These are phyloP conservation scores for Notiomystis cincta DNA, from an alignment of 2,113 vertebrate species.

Conservation along the genomic window DNA sequence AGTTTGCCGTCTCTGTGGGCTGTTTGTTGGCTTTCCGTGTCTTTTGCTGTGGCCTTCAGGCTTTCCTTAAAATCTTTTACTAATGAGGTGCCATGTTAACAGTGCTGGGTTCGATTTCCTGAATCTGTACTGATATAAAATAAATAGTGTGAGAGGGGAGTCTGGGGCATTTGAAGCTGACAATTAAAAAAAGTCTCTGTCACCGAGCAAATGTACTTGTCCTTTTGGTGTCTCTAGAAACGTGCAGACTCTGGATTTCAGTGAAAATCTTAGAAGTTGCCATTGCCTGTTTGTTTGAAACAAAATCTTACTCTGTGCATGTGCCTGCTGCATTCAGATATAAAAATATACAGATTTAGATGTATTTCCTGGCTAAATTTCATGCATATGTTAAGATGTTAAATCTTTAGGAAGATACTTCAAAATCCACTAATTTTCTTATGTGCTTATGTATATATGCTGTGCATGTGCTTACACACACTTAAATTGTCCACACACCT, in stretches of 20 bases:
- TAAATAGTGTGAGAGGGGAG: background rate
- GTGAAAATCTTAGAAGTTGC: background rate
- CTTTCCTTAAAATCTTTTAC: fast-evolving
- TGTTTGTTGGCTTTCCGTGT: fast-evolving
- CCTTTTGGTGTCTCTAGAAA: background rate
- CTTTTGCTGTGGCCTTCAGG: fast-evolving
- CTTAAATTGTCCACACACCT: fast-evolving
- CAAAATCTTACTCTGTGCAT: fast-evolving
- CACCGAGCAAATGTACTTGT: background rate
- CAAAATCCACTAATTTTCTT: background rate
- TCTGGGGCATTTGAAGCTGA: background rate
- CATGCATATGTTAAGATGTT: fast-evolving
- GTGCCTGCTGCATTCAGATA: background rate
- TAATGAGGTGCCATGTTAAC: fast-evolving
- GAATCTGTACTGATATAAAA: fast-evolving
- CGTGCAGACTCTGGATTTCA: fast-evolving
- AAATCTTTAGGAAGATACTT: background rate
- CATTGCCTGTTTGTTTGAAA: background rate
- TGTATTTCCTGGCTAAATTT: background rate
- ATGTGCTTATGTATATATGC: fast-evolving
- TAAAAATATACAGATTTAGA: background rate
- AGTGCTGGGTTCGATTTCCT: background rate
- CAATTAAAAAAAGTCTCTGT: background rate
- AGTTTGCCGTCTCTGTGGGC: fast-evolving
- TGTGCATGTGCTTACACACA: background rate